Conservation (phyloP, 2,888 invertebrate species). For the Mimachlamys varia region DNA sequence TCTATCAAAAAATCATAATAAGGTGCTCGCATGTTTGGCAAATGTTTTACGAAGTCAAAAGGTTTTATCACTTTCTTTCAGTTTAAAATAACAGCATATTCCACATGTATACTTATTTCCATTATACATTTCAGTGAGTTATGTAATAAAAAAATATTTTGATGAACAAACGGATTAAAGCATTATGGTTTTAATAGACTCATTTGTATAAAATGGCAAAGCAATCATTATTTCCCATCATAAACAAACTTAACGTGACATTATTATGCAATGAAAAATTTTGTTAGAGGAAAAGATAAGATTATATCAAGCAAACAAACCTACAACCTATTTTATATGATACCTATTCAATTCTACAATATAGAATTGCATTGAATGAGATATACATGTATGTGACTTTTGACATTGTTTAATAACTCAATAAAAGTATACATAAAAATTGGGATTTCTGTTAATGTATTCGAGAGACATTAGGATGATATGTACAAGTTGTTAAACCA, state of each 20-base stretch:
- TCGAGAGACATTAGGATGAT: too few species aligned
- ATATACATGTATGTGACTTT: too few species aligned
- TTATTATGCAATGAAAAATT: too few species aligned
- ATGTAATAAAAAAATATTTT: not conserved
- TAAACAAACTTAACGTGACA: not conserved
- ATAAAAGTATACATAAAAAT: too few species aligned
- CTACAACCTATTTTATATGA: too few species aligned
- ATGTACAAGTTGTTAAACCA: too few species aligned
- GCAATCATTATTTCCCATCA: not conserved
- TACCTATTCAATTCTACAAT: too few species aligned
- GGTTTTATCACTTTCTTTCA: not conserved
- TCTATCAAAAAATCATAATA: not conserved
- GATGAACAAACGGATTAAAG: slow-evolving; percentile 5
- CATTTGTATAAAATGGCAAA: not conserved
- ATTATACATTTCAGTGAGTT: not conserved
- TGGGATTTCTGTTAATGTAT: too few species aligned
- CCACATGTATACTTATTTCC: not conserved
- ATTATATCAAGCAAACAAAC: too few species aligned
- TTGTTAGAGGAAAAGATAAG: too few species aligned
- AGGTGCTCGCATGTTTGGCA: not conserved
- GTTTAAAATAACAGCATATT: not conserved
- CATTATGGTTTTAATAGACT: not conserved
- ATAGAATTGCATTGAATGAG: too few species aligned
- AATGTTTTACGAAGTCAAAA: not conserved
- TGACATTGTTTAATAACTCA: too few species aligned